These are phyloP conservation scores for Onychorhynchus coronatus DNA, from an alignment of 2,113 vertebrate genomes.

Conservation along the genomic window DNA sequence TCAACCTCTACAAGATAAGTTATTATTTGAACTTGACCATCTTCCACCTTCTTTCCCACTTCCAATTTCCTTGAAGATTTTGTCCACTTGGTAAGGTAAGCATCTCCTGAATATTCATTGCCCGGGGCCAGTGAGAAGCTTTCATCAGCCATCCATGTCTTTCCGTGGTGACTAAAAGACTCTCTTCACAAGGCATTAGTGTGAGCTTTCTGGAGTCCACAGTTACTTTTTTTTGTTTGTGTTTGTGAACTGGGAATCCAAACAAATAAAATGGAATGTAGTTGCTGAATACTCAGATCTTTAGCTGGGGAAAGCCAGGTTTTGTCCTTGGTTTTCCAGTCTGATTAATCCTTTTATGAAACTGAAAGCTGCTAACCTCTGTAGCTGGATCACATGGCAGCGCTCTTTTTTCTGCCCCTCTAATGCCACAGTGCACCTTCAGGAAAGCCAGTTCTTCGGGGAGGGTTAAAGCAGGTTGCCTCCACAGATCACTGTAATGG, in stretches of 20 bases:
- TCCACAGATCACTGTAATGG: constrained; percentile 11
- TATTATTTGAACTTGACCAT: neutral
- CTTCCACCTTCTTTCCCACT: neutral
- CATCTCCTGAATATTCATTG: constrained; percentile 23
- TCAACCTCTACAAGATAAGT: neutral
- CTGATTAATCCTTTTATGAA: constrained; percentile 81
- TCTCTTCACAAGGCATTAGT: neutral
- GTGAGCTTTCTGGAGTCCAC: neutral
- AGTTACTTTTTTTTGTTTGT: neutral
- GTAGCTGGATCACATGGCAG: constrained; percentile 75
- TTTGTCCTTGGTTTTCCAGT: constrained; percentile 80
- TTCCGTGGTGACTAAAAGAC: neutral
- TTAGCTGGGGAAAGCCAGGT: constrained; percentile 62
- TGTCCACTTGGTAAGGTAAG: constrained; percentile 57
- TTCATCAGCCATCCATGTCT: neutral
- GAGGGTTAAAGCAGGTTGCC: constrained; percentile 18
- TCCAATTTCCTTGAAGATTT: constrained; percentile 32
- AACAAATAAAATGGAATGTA: constrained; percentile 15
- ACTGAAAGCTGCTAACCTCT: constrained; percentile 76
- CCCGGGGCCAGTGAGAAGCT: neutral
- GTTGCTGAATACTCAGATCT: constrained; percentile 67
- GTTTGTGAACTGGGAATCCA: neutral
- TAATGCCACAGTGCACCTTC: constrained; percentile 34
- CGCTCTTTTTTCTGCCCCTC: constrained; percentile 57
- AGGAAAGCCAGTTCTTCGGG: constrained; percentile 2